phyloP scores from a whole-genome alignment of 2,113 vertebrate species.

The Scomber scombrus region DNA sequence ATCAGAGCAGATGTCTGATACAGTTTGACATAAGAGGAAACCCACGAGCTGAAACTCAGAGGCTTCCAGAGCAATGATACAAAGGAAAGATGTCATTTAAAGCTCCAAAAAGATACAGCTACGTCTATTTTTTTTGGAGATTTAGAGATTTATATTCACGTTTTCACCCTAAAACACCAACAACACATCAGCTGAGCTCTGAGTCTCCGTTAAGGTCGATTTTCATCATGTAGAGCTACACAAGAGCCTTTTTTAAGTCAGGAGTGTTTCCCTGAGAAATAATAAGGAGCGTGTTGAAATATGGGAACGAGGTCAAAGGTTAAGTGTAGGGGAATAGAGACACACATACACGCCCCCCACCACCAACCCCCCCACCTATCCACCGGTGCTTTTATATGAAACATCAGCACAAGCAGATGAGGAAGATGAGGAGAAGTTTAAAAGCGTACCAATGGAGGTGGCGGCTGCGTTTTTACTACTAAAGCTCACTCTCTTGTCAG shows the following conservation, averaged over 20 bases:
- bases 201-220: background rate
- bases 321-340: conserved; percentile 6
- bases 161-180: background rate
- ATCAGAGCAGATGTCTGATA: background rate
- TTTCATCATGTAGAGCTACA: no score
- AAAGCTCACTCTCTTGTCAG: conserved; percentile 40
- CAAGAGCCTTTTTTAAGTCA: no score
- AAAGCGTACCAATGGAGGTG: no score
- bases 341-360: background rate
- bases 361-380: background rate
- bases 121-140: background rate
- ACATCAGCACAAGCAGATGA: background rate
- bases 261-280: background rate
- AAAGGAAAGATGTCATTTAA: background rate
- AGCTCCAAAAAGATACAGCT: background rate
- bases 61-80: background rate
- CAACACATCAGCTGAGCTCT: background rate
- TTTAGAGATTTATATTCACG: background rate
- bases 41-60: background rate
- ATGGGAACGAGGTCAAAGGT: conserved; percentile 56
- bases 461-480: background rate
- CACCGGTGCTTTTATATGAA: background rate
- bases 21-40: background rate
- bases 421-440: no score
- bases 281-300: background rate